Evolutionary conservation across 2,888 invertebrate genomes (phyloP), one percentile per base, ranked within the genome.

Genomic region (Lithophane leautieri): DNA sequence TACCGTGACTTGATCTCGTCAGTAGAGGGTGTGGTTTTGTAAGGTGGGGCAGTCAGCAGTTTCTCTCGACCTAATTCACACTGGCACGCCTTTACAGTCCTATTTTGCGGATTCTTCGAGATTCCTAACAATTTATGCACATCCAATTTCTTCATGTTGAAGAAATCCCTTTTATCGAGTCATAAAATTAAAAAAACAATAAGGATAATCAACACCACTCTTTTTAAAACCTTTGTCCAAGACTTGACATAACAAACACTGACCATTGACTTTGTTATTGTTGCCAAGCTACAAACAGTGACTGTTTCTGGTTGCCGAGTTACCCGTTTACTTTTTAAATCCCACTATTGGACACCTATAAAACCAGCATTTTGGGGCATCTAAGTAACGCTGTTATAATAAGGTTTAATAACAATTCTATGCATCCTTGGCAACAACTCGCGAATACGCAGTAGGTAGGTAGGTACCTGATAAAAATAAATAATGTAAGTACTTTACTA

Each of bases 31-130:
- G 89, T 70, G 9, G 90, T 91, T 80, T 91, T 93, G 85, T 94
- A 94, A 54, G 95, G 94, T 62, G 96, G 96, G 52, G 96, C 96
- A 42, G 96, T 95, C 2, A 96, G 91, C 76, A 96, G 81, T 85
- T 96, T 96, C 79, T 96, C 95, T 78, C 95, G 94, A 77, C 96
- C 96, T 82, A 96, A 82, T 84, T 95, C 95, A 79, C 96, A 96
- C 81, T 96, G 96, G 82, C 96, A 96, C 74, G 91, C 34, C 34
- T 34, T 34, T 3, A 4, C 34, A 34, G 34, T 34, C 34, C 34
- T 34, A 34, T 91, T 91, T 22, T 93, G 92, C 19, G 91, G 84
- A 73, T 90, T 90, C 70, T 93, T 92, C 42, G 92, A 82, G 77
- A 95, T 95, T 52, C 91, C 92, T 86, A 94, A 85, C 28, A 91